A percentile compares a stretch with the other conserved stretches of the same genome.
Conservation (phyloP, 2,113 vertebrate species). For the Eupsittula cactorum region DNA sequence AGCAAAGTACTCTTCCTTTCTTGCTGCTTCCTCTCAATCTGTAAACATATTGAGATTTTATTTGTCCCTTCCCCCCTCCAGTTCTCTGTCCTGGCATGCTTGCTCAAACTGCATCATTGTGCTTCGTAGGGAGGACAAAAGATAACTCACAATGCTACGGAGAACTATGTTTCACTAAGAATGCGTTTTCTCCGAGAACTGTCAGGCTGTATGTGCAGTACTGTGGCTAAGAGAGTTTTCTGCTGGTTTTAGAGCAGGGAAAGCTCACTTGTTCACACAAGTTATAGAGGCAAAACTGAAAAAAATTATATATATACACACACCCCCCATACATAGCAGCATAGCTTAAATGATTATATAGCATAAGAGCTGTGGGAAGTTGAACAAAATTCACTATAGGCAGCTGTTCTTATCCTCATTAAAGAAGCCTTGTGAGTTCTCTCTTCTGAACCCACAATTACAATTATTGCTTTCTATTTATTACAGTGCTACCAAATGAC, state of each 20-base stretch:
- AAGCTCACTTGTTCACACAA: background rate
- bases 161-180: background rate
- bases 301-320: no score
- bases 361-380: background rate
- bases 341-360: background rate
- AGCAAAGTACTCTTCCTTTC: background rate
- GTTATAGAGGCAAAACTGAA: background rate
- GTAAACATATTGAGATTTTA: background rate
- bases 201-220: background rate
- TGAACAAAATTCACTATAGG: background rate
- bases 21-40: background rate
- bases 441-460: background rate
- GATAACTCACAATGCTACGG: background rate
- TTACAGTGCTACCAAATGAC: background rate
- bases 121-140: background rate
- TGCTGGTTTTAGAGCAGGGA: background rate
- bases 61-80: fast-evolving
- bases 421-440: background rate
- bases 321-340: background rate
- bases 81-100: background rate
- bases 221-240: background rate
- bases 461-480: background rate
- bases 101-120: background rate
- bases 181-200: background rate
- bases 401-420: background rate